Conservation (phyloP, 1,140 invertebrate species). For the Danaus melanippus region DNA sequence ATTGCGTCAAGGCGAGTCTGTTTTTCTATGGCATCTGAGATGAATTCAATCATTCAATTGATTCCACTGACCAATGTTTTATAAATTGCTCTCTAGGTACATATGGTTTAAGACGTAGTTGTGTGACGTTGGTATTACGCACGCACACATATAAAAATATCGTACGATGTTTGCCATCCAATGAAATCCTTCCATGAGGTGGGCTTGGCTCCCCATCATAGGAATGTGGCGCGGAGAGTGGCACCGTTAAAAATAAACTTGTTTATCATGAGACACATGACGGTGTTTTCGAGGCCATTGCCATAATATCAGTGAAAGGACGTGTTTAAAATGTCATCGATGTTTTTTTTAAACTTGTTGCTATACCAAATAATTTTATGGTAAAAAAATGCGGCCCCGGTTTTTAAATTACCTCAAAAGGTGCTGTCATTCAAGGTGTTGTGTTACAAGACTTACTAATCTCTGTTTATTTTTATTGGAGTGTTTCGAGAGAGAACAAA, state of each 20-base stretch:
- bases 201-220: conserved; percentile 64
- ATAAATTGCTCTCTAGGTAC: conserved; percentile 44
- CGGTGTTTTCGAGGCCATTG: conserved; percentile 44
- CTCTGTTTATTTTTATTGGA: too few relatives aligned
- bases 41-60: conserved; percentile 42
- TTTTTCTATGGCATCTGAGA: conserved; percentile 55
- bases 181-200: conserved; percentile 43
- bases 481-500: too few relatives aligned
- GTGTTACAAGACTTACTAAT: too few relatives aligned
- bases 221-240: conserved; percentile 55
- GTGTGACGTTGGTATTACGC: conserved; percentile 31
- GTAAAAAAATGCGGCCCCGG: too few relatives aligned
- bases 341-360: conserved; percentile 6
- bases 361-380: conserved; percentile 4
- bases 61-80: conserved; percentile 31
- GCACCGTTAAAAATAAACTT: conserved; percentile 65
- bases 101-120: conserved; percentile 34
- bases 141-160: conserved; percentile 53
- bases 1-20: conserved; percentile 39
- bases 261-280: conserved; percentile 28
- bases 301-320: conserved; percentile 28
- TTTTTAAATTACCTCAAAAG: too few relatives aligned
- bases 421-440: too few relatives aligned
- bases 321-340: conserved; percentile 4
- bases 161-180: conserved; percentile 58